A percentile compares a stretch with the other conserved stretches of the same genome.
phyloP scores from a whole-genome alignment of 1,140 invertebrate species.

The Cataglyphis hispanica region DNA sequence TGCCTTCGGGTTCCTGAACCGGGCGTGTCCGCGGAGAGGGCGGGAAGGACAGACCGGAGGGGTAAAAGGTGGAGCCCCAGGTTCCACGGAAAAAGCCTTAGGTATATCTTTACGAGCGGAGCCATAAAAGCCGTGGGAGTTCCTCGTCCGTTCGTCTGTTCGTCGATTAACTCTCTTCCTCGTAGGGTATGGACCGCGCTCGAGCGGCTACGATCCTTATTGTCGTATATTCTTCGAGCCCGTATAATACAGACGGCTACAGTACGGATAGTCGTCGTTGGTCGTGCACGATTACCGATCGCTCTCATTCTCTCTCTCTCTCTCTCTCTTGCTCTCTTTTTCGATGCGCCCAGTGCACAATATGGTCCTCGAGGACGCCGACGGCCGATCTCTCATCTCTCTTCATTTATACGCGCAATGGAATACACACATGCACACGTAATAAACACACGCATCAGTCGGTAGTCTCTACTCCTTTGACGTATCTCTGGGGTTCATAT shows the following conservation, averaged over 20 bases:
- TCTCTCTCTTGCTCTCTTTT: neutral
- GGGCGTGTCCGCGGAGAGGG: slow-evolving; percentile 59
- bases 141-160: slow-evolving; percentile 62
- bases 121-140: slow-evolving; percentile 78
- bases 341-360: slow-evolving; percentile 13
- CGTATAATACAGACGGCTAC: slow-evolving; percentile 69
- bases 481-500: neutral
- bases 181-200: slow-evolving; percentile 69
- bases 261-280: slow-evolving; percentile 36
- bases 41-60: slow-evolving; percentile 21
- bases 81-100: slow-evolving; percentile 75
- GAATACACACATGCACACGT: neutral
- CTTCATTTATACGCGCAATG: slow-evolving; percentile 11
- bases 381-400: slow-evolving; percentile 15
- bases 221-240: slow-evolving; percentile 74
- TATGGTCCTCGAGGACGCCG: slow-evolving; percentile 19
- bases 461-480: slow-evolving; percentile 1
- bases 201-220: slow-evolving; percentile 74
- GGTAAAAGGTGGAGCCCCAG: slow-evolving; percentile 56
- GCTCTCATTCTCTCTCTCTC: slow-evolving; percentile 30
- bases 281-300: slow-evolving; percentile 54
- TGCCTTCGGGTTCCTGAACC: slow-evolving; percentile 68
- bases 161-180: slow-evolving; percentile 74
- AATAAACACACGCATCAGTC: slow-evolving; percentile 10
- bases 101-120: slow-evolving; percentile 76